Evolutionary conservation across 2,888 invertebrate genomes (phyloP).

Genomic region (Netelia melanura): DNA sequence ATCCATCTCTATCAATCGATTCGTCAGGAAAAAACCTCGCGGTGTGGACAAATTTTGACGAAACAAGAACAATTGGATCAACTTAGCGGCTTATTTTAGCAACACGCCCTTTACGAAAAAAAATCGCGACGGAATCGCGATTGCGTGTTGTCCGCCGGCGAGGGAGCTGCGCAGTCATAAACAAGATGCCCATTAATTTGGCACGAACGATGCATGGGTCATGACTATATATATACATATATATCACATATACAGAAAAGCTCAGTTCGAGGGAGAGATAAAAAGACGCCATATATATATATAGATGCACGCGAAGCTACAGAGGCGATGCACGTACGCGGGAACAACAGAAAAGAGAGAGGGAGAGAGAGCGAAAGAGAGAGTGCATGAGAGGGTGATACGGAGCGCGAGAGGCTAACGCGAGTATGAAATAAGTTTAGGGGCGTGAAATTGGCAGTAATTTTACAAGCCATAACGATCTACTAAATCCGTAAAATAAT

Average conservation of each 20-base stretch:
- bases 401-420: constrained; percentile 50
- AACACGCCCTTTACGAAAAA: constrained; percentile 23
- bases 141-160: constrained; percentile 79
- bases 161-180: constrained; percentile 79
- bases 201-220: constrained; percentile 80
- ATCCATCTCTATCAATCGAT: no score
- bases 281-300: constrained; percentile 21
- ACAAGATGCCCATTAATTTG: constrained; percentile 84
- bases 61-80: no score
- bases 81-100: no score
- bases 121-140: constrained; percentile 80
- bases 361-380: neutral
- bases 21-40: no score
- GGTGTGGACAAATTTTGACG: no score
- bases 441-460: constrained; percentile 85
- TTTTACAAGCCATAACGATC: constrained; percentile 85
- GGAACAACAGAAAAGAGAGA: constrained; percentile 59
- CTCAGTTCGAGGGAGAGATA: constrained; percentile 29
- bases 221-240: neutral
- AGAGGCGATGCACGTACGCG: neutral
- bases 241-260: constrained; percentile 62
- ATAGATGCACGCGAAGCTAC: neutral
- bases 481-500: constrained; percentile 85
- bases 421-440: constrained; percentile 83
- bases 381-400: neutral